Conservation (phyloP, 2,797 vertebrate species). For the Lerista edwardsae region DNA sequence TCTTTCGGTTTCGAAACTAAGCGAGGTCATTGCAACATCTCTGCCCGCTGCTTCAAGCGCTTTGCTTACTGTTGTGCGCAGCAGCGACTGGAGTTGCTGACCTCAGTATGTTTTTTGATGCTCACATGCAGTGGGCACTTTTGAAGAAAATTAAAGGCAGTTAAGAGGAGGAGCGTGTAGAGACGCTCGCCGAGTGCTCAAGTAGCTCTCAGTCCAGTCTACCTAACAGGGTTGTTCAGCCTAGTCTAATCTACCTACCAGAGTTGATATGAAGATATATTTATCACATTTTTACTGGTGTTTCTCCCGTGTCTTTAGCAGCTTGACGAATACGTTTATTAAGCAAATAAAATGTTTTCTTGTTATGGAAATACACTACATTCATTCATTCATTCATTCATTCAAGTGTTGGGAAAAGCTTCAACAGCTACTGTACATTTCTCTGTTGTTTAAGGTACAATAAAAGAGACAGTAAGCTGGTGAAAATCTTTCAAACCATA, state of each 20-base stretch:
- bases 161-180: not conserved
- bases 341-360: not conserved
- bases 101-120: not conserved
- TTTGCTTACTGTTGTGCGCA: not conserved
- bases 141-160: not conserved
- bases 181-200: fast-evolving
- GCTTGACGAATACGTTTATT: not conserved
- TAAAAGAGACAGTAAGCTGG: not conserved
- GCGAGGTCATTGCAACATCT: not conserved
- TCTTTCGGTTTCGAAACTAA: not conserved
- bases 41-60: not conserved
- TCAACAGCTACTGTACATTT: too few species aligned
- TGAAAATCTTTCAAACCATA: not conserved
- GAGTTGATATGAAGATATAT: constrained; percentile 27
- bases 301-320: not conserved
- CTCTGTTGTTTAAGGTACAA: not conserved
- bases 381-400: too few species aligned
- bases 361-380: not conserved
- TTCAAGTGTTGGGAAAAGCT: not conserved
- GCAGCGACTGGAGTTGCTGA: not conserved
- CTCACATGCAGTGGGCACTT: not conserved
- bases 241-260: not conserved
- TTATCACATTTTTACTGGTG: not conserved
- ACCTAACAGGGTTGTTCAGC: not conserved
- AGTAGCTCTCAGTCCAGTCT: constrained; percentile 5